A percentile compares a stretch with the other conserved stretches of the same genome.
phyloP scores from a whole-genome alignment of 2,888 invertebrate genomes.

The Phyllotreta striolata region DNA sequence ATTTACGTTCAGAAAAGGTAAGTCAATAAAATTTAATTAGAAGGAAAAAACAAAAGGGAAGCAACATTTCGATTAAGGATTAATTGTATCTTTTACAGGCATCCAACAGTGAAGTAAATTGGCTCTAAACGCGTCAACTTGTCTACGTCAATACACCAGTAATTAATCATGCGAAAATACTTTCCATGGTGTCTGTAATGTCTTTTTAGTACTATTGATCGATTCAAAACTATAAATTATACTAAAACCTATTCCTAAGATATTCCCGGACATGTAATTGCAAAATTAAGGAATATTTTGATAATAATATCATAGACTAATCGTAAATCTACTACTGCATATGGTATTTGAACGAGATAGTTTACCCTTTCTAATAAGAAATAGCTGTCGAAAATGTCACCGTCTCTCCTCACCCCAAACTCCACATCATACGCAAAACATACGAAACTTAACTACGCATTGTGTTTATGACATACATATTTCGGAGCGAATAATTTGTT shows the following conservation, averaged over 20 bases:
- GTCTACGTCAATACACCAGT: slow-evolving; percentile 46
- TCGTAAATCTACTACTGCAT: background rate
- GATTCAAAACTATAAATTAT: background rate
- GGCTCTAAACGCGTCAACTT: slow-evolving; percentile 50
- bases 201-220: slow-evolving; percentile 13
- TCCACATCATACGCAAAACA: slow-evolving; percentile 42
- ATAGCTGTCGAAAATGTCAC: slow-evolving; percentile 8
- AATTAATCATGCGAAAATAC: slow-evolving; percentile 50
- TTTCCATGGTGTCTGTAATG: slow-evolving; percentile 45
- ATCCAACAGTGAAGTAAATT: slow-evolving; percentile 49
- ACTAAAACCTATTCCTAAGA: background rate
- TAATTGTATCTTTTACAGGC: slow-evolving; percentile 48
- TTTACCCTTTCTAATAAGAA: slow-evolving; percentile 14
- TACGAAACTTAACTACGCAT: slow-evolving; percentile 48
- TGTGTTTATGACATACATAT: slow-evolving; percentile 53
- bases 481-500: slow-evolving; percentile 55
- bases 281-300: background rate
- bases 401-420: slow-evolving; percentile 7
- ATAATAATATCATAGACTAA: background rate
- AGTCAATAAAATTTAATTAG: slow-evolving; percentile 42
- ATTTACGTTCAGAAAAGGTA: slow-evolving; percentile 33
- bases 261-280: background rate
- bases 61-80: slow-evolving; percentile 46
- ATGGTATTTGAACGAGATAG: background rate
- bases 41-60: slow-evolving; percentile 39